phyloP scores from a whole-genome alignment of 2,888 invertebrate species.

The Eupithecia centaureata region DNA sequence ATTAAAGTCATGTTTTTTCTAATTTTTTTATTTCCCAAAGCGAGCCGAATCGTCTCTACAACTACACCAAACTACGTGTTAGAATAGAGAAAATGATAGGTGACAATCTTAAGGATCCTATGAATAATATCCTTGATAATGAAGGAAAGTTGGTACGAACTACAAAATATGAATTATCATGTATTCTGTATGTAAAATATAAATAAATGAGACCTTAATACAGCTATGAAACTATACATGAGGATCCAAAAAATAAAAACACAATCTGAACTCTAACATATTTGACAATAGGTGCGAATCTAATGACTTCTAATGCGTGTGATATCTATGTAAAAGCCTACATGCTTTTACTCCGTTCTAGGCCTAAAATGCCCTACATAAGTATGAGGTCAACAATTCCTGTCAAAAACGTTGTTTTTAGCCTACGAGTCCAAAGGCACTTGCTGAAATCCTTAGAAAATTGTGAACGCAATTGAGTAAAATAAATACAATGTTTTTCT shows the following conservation, averaged over 20 bases:
- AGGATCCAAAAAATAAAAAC: background rate
- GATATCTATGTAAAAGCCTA: background rate
- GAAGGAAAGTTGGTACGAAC: too few relatives aligned
- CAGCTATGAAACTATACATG: too few relatives aligned
- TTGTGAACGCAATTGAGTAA: background rate
- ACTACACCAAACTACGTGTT: constrained; percentile 41
- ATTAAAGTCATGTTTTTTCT: constrained; percentile 44
- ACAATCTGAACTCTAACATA: background rate
- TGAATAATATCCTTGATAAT: background rate
- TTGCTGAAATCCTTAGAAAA: background rate
- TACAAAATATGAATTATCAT: background rate
- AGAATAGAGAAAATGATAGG: background rate
- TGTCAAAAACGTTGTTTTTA: constrained; percentile 21
- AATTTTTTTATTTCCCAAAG: constrained; percentile 61
- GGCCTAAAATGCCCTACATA: constrained; percentile 6
- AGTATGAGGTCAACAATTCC: constrained; percentile 28
- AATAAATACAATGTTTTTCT: too few relatives aligned
- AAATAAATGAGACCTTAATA: too few relatives aligned
- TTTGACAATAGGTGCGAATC: background rate
- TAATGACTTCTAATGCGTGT: background rate
- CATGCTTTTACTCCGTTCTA: background rate
- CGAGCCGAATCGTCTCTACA: constrained; percentile 56
- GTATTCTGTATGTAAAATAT: background rate
- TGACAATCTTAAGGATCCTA: too few relatives aligned
- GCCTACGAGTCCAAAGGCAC: background rate